Evolutionary conservation across 2,113 vertebrate genomes (phyloP).

Genomic region (Peromyscus leucopus): DNA sequence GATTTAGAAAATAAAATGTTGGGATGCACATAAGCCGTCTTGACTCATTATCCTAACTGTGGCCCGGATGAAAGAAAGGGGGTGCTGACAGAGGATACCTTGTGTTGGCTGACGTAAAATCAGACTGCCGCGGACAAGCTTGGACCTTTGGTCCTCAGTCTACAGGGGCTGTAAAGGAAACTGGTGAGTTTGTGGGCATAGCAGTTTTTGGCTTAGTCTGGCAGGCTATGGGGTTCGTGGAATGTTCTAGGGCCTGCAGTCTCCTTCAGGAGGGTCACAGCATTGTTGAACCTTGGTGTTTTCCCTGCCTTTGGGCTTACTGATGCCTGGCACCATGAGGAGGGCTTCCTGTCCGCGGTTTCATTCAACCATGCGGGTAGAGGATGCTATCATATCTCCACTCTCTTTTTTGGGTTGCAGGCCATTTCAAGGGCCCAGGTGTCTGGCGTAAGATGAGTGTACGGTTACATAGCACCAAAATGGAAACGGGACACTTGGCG

Average conservation of each 20-base stretch:
- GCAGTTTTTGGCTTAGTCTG: background rate
- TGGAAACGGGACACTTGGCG: background rate
- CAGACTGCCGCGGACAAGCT: background rate
- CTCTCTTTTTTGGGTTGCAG: background rate
- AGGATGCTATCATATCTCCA: background rate
- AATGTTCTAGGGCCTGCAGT: background rate
- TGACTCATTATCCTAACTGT: background rate
- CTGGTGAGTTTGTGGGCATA: no score
- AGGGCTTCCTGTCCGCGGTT: background rate
- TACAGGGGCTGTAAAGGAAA: background rate
- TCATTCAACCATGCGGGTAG: background rate
- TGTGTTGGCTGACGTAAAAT: background rate
- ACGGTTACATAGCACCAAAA: background rate
- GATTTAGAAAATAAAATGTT: constrained; percentile 5
- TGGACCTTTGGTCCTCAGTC: background rate
- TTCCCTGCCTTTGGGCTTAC: background rate
- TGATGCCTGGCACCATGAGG: background rate
- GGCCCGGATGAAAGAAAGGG: background rate
- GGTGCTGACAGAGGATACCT: background rate
- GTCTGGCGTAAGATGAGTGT: background rate
- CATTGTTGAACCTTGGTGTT: background rate
- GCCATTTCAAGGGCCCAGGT: background rate
- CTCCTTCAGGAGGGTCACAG: background rate
- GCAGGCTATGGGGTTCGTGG: background rate
- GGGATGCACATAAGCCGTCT: background rate